Conservation (phyloP, 2,797 vertebrate genomes). For the Syndactyla subalaris region DNA sequence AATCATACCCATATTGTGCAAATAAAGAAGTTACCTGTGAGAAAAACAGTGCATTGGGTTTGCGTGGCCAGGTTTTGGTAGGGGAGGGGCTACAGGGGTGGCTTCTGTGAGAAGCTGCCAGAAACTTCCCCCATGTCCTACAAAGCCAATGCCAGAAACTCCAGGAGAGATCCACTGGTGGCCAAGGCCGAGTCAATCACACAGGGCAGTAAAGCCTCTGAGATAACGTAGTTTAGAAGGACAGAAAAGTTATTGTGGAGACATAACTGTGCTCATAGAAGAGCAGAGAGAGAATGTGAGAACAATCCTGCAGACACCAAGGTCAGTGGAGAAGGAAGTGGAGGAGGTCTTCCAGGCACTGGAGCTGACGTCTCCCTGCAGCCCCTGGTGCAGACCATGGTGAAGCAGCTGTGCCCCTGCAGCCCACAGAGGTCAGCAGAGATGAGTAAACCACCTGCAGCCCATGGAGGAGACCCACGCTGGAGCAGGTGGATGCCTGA, state of each 20-base stretch:
- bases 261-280: neutral
- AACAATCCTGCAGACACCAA: neutral
- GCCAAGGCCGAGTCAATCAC: neutral
- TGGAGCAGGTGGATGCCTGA: neutral
- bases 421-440: neutral
- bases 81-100: neutral
- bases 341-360: neutral
- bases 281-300: fast-evolving
- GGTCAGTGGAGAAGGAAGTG: neutral
- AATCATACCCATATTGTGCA: neutral
- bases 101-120: neutral
- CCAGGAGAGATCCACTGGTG: fast-evolving
- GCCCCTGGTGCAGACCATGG: neutral
- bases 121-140: neutral
- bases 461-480: fast-evolving
- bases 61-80: neutral
- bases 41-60: neutral
- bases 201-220: neutral
- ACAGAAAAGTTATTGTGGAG: neutral
- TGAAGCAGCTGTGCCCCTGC: neutral
- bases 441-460: neutral
- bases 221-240: neutral
- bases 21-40: neutral
- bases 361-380: neutral
- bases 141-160: neutral